Percentiles rank a stretch among this genome's conserved stretches.
These are phyloP conservation scores for Synaphobranchus kaupii DNA, from an alignment of 2,797 vertebrate genomes.

Conservation along the genomic window DNA sequence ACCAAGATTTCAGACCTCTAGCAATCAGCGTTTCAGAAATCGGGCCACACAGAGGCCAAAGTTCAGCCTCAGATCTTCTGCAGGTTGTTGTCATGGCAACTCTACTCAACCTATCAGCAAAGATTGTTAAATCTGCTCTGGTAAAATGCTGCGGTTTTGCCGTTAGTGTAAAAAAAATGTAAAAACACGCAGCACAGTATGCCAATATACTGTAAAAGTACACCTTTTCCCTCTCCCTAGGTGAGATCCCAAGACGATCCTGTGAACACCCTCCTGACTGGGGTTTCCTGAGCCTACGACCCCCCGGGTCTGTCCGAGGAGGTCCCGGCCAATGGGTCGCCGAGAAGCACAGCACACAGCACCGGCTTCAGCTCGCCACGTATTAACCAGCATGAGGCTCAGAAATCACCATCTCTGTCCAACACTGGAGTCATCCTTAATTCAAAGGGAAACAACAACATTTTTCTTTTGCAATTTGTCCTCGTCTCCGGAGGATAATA, in stretches of 20 bases:
- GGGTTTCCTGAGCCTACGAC: slow-evolving; percentile 63
- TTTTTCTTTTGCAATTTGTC: slow-evolving; percentile 29
- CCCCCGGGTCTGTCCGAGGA: slow-evolving; percentile 49
- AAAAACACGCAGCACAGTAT: not conserved
- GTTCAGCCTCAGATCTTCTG: not conserved
- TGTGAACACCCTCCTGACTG: slow-evolving; percentile 57
- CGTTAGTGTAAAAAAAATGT: not conserved
- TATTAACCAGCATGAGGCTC: slow-evolving; percentile 43
- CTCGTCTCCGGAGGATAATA: slow-evolving; percentile 18
- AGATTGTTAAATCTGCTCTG: not conserved
- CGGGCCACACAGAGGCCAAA: not conserved
- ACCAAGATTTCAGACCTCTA: not conserved
- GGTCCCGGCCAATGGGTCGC: slow-evolving; percentile 29
- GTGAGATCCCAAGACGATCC: slow-evolving; percentile 68
- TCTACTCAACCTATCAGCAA: not conserved
- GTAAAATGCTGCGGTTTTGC: not conserved
- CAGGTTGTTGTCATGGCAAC: not conserved
- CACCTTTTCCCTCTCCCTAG: slow-evolving; percentile 57
- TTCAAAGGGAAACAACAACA: not conserved
- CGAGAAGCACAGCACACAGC: not conserved
- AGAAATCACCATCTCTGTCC: slow-evolving; percentile 45
- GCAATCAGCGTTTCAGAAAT: not conserved
- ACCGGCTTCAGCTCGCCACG: slow-evolving; percentile 50
- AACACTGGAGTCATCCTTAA: not conserved
- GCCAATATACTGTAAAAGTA: not conserved